These are phyloP conservation scores for Trogon surrucura DNA, from an alignment of 2,113 vertebrate genomes.

Conservation along the genomic window DNA sequence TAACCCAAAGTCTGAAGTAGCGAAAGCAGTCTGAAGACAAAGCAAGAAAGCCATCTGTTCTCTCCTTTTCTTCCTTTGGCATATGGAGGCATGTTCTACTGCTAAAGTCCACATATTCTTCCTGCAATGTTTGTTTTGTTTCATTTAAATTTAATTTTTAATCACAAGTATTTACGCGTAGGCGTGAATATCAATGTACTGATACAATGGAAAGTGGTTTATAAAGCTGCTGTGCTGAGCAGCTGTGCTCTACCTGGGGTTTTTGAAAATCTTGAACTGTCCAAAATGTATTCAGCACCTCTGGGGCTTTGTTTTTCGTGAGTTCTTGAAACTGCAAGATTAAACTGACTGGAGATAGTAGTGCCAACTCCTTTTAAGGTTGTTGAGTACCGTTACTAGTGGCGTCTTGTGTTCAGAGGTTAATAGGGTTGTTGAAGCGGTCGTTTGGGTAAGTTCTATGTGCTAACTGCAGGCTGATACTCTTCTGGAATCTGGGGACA, in stretches of 20 bases:
- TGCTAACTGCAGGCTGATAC: background rate
- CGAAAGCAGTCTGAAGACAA: constrained; percentile 26
- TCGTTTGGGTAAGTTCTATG: background rate
- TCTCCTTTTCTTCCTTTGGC: background rate
- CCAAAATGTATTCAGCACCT: background rate
- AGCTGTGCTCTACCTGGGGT: background rate
- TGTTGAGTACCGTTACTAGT: background rate
- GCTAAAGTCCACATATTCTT: background rate
- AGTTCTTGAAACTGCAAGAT: background rate
- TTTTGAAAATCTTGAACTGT: background rate
- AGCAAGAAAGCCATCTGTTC: constrained; percentile 48
- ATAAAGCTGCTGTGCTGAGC: background rate
- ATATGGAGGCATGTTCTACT: background rate
- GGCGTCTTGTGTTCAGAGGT: background rate
- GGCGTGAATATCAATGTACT: background rate
- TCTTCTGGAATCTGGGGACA: background rate
- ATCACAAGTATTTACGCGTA: background rate
- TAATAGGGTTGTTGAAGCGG: background rate
- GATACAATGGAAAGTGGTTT: background rate
- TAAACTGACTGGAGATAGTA: background rate
- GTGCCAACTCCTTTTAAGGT: background rate
- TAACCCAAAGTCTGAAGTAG: constrained; percentile 17
- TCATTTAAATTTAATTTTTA: background rate
- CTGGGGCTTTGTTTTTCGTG: background rate
- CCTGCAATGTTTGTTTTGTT: background rate